These are phyloP conservation scores for Drosophila meridiana DNA, from an alignment of 2,888 invertebrate genomes.

Conservation along the genomic window DNA sequence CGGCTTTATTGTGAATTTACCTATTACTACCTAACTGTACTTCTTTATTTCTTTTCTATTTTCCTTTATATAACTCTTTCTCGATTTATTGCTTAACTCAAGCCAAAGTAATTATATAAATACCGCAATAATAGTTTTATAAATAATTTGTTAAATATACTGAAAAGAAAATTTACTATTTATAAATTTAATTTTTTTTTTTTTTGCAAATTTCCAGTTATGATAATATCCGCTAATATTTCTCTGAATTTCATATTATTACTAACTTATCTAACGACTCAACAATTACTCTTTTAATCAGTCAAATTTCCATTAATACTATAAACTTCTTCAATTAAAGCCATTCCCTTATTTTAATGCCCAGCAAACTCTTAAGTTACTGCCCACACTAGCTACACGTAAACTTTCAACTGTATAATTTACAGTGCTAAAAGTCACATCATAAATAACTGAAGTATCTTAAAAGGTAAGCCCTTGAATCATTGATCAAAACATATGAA, in stretches of 20 bases:
- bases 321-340: not conserved
- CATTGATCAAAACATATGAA: slow-evolving; percentile 56
- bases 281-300: not conserved
- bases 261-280: not conserved
- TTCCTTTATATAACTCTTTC: not conserved
- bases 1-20: not conserved
- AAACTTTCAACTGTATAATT: slow-evolving; percentile 14
- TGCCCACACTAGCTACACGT: not conserved
- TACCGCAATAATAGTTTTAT: not conserved
- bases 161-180: too few species aligned
- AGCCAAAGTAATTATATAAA: not conserved
- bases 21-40: not conserved
- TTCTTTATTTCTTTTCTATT: slow-evolving; percentile 1
- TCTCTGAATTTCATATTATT: not conserved
- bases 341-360: not conserved
- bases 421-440: slow-evolving; percentile 3
- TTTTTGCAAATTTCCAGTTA: not conserved
- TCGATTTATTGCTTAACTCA: not conserved
- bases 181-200: too few species aligned
- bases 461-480: slow-evolving; percentile 19
- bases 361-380: not conserved
- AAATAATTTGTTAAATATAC: not conserved
- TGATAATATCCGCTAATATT: not conserved
- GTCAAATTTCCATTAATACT: not conserved
- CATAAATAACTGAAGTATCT: slow-evolving; percentile 25